A percentile compares a stretch with the other conserved stretches of the same genome.
Evolutionary conservation across 1,140 invertebrate species (phyloP).

Genomic region (Tetramorium simillimum): DNA sequence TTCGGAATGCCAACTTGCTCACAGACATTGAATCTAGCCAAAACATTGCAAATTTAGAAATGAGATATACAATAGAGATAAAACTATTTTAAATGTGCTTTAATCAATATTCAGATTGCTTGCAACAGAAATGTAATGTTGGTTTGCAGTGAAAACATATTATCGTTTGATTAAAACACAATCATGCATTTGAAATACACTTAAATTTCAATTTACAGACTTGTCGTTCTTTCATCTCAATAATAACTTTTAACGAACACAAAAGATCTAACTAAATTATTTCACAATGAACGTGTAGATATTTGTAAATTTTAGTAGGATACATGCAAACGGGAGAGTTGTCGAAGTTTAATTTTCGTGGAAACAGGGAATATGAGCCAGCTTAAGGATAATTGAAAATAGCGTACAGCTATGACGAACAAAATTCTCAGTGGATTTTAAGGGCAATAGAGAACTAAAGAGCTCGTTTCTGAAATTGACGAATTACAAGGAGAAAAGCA

Average conservation of each 20-base stretch:
- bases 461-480: constrained; percentile 28
- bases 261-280: neutral
- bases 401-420: neutral
- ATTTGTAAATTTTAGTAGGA: too few species aligned
- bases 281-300: too few species aligned
- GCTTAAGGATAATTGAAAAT: constrained; percentile 29
- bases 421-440: constrained; percentile 40
- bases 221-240: neutral
- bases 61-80: neutral
- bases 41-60: neutral
- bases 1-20: too few species aligned
- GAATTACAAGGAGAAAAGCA: neutral
- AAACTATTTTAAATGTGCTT: neutral
- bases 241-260: neutral
- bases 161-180: neutral
- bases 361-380: neutral
- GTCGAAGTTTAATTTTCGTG: neutral
- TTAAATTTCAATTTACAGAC: neutral
- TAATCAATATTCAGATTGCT: neutral
- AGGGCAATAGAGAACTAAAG: constrained; percentile 15
- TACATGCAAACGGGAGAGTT: neutral
- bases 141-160: neutral
- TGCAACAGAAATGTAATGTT: neutral
- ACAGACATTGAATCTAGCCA: neutral
- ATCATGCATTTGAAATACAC: neutral